phyloP scores from a whole-genome alignment of 2,888 invertebrate species.

The Eupithecia tripunctaria region DNA sequence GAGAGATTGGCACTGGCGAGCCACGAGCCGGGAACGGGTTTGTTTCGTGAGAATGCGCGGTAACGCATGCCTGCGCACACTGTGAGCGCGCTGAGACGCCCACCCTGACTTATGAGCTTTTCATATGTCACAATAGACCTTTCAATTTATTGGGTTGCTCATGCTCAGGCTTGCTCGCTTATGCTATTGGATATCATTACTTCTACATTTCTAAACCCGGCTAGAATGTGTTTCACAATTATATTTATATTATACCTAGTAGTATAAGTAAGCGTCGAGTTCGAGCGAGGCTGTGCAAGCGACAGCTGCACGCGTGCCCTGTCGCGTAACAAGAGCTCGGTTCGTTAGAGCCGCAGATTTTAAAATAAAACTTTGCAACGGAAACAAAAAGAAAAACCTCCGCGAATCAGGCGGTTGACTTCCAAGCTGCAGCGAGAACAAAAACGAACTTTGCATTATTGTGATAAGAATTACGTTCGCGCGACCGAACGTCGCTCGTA shows the following conservation, averaged over 20 bases:
- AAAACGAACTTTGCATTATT: conserved; percentile 56
- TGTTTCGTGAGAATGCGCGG: conserved; percentile 70
- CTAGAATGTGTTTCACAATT: conserved; percentile 24
- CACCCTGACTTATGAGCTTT: conserved; percentile 58
- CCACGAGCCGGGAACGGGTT: conserved; percentile 68
- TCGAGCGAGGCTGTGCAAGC: conserved; percentile 41
- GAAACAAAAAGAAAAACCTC: conserved; percentile 74
- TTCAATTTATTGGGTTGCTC: conserved; percentile 36
- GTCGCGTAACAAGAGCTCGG: conserved; percentile 71
- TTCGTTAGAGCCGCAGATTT: conserved; percentile 79
- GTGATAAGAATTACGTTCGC: conserved; percentile 62
- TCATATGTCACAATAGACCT: conserved; percentile 56
- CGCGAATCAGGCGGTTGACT: conserved; percentile 70
- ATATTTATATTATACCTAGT: conserved; percentile 15
- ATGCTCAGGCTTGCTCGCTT: conserved; percentile 17
- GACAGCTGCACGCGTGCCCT: conserved; percentile 64
- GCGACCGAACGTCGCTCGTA: conserved; percentile 45
- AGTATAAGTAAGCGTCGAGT: conserved; percentile 23
- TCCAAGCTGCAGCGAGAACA: conserved; percentile 50
- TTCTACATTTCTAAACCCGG: conserved; percentile 26
- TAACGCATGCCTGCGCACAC: conserved; percentile 71
- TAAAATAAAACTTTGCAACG: conserved; percentile 77
- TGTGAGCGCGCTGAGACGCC: conserved; percentile 57
- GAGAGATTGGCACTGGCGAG: conserved; percentile 58
- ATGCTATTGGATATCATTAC: conserved; percentile 36